A percentile compares a stretch with the other conserved stretches of the same genome.
These are phyloP conservation scores for Trichogramma evanescens DNA, from an alignment of 2,888 invertebrate genomes.

Conservation along the genomic window DNA sequence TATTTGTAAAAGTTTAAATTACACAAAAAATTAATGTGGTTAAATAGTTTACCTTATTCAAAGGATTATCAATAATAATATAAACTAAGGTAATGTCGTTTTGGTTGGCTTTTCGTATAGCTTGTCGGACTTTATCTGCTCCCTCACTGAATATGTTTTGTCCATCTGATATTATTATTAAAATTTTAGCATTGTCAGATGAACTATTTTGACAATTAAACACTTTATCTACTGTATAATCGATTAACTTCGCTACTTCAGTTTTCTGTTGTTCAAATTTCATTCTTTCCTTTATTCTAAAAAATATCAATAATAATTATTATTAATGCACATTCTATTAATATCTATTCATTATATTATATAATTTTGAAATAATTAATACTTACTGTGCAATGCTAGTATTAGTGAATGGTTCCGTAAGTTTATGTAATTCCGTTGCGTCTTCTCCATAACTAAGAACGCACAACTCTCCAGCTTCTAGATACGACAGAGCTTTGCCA, in stretches of 20 bases:
- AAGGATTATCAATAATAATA: constrained; percentile 90
- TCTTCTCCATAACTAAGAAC: constrained; percentile 87
- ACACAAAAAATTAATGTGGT: background rate
- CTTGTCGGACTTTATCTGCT: constrained; percentile 65
- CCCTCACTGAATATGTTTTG: constrained; percentile 88
- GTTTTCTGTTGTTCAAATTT: constrained; percentile 87
- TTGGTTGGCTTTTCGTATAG: constrained; percentile 73
- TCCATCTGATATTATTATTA: constrained; percentile 93
- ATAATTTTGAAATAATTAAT: background rate
- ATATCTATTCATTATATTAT: no score
- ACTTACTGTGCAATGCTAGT: constrained; percentile 67
- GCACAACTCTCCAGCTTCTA: constrained; percentile 90
- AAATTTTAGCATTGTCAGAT: constrained; percentile 69
- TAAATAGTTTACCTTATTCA: constrained; percentile 63
- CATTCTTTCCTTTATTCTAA: constrained; percentile 68
- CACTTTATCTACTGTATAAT: constrained; percentile 64
- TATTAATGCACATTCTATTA: no score
- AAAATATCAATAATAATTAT: constrained; percentile 6
- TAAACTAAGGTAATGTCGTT: constrained; percentile 89
- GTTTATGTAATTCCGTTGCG: constrained; percentile 78
- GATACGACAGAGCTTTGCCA: constrained; percentile 74
- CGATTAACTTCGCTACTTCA: constrained; percentile 72
- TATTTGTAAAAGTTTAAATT: no score
- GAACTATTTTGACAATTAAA: constrained; percentile 54
- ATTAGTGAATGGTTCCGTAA: constrained; percentile 80